Base-by-base conservation (phyloP, 2,888 invertebrate genomes). In the Sturmia bella region DNA sequence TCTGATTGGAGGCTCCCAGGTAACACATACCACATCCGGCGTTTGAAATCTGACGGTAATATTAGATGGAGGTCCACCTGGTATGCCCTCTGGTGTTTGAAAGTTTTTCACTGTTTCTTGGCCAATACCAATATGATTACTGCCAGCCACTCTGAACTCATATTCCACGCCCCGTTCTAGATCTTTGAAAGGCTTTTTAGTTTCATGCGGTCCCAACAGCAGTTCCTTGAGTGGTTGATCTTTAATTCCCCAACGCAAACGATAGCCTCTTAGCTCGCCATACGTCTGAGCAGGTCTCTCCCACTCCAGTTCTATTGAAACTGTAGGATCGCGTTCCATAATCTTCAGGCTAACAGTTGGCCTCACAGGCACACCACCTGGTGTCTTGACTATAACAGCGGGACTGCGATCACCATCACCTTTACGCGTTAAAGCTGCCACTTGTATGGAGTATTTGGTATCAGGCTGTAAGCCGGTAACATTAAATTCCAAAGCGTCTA, bases 101-200 rank as follows among this genome's bases (percentile, higher is more conserved):
- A 97, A 95, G 87, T 95, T 96, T 88, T 96, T 96, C 1, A 98
- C 96, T 0, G 96, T 96, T 89, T 99, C 98, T 90, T 98, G 98
- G 7, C 99, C 99, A 87, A 95, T 95, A 70, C 99, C 99, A 69
- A 99, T 96, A 85, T 96, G 94, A 91, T 99, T 99, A 90, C 95
- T 95, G 6, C 98, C 99, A 12, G 98, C 96, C n/a, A 99, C 95
- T 84, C 98, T 93, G 90, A 99, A 98, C 91, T 99, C 99, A 91
- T 99, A 99, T 86, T 96, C 96, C 0, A 98, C 96, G 0, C 99
- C 99, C 84, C 96, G 93, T 91, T 98, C 98, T 61, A 97, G 92
- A 88, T 96, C 95, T 85, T 93, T 94, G 81, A 97, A 94, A 86
- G 94, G 94, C 87, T 95, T 95, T 5, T 93, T 94, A 57, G 92